A percentile compares a stretch with the other conserved stretches of the same genome.
Evolutionary conservation across 2,797 vertebrate genomes (phyloP).

Genomic region (Pipistrellus nathusii): DNA sequence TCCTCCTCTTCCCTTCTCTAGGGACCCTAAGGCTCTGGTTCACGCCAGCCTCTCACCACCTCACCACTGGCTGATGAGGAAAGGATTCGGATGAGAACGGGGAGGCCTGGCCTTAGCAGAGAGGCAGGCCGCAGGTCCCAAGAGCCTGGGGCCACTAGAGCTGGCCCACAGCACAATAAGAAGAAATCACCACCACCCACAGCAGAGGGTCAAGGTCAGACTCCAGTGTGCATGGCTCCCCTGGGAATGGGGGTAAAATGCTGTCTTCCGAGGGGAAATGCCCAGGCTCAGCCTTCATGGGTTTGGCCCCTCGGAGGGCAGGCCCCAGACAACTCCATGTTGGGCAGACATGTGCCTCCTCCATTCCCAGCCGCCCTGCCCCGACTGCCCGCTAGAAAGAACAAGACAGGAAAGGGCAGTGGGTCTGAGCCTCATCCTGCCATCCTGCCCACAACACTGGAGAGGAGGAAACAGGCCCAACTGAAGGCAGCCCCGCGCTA

Average conservation of each 20-base stretch:
- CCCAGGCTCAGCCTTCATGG: conserved; percentile 30
- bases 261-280: neutral
- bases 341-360: neutral
- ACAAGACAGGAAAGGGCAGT: neutral
- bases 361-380: neutral
- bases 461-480: conserved; percentile 70
- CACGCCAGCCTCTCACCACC: neutral
- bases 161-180: neutral
- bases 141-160: neutral
- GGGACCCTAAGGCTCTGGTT: neutral
- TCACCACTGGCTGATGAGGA: neutral
- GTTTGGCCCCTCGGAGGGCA: neutral
- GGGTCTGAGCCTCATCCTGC: neutral
- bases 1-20: neutral
- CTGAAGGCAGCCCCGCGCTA: conserved; percentile 70
- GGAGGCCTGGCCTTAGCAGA: neutral
- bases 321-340: neutral
- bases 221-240: neutral
- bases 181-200: neutral
- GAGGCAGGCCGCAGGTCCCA: neutral
- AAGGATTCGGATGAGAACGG: neutral
- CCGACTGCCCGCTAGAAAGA: neutral
- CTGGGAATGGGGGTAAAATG: neutral
- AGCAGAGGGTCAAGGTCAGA: conserved; percentile 17
- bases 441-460: neutral